Evolutionary conservation across 2,113 vertebrate genomes (phyloP).

Genomic region (Vulpes vulpes): DNA sequence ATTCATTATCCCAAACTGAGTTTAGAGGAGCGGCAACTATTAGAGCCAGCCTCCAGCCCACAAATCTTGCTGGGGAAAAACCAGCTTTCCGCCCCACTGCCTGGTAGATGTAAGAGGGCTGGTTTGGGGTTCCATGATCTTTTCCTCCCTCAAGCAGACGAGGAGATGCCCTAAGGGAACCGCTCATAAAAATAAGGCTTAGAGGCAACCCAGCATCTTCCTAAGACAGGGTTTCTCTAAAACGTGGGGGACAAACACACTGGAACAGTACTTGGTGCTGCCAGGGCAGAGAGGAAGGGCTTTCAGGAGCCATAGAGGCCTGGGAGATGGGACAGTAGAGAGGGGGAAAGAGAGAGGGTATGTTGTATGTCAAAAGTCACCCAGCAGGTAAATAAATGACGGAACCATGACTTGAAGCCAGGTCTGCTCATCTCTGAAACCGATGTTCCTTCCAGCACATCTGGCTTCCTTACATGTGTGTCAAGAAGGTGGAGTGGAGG

Average conservation of each 20-base stretch:
- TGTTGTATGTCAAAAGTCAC: not conserved
- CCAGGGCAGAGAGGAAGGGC: no score
- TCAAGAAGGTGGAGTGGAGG: not conserved
- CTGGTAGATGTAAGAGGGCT: slow-evolving; percentile 8
- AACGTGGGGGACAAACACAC: not conserved
- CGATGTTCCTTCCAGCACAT: not conserved
- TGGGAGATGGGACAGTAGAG: not conserved
- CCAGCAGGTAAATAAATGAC: slow-evolving; percentile 9
- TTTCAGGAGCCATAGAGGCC: not conserved
- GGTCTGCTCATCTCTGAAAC: not conserved
- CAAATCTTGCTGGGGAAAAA: not conserved
- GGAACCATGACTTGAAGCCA: not conserved
- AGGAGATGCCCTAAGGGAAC: not conserved
- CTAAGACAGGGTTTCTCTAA: not conserved
- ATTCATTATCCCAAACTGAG: not conserved
- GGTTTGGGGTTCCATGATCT: not conserved
- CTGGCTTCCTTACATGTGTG: not conserved
- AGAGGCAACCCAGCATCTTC: not conserved
- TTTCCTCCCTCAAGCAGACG: not conserved
- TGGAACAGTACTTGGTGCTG: not conserved
- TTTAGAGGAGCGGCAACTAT: not conserved
- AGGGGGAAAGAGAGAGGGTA: no score
- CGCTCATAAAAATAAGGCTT: not conserved
- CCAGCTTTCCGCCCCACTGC: not conserved
- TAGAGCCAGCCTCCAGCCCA: not conserved